phyloP scores from a whole-genome alignment of 2,888 invertebrate genomes.

The Chymomyza caudatula region DNA sequence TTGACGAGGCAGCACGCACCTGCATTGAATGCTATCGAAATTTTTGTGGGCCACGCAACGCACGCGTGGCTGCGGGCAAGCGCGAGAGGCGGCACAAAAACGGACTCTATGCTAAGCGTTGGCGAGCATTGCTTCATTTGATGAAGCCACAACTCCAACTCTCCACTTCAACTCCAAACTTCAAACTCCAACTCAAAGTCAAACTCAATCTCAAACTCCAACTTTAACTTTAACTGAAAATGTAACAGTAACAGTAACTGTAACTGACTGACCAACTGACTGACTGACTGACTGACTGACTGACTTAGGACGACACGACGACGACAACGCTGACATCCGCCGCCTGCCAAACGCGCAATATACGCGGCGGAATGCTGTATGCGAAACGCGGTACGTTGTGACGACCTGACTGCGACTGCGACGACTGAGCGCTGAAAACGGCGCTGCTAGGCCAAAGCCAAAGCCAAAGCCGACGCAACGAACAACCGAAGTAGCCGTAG shows the following conservation, averaged over 20 bases:
- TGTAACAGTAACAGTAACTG: background rate
- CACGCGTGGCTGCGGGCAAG: background rate
- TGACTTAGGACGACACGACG: slow-evolving; percentile 8
- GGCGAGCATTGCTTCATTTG: too few relatives aligned
- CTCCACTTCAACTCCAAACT: background rate
- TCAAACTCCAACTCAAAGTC: background rate
- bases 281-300: slow-evolving; percentile 31
- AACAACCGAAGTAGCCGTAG: background rate
- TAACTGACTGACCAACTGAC: slow-evolving; percentile 17
- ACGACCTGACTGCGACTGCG: slow-evolving; percentile 71
- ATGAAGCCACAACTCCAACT: background rate
- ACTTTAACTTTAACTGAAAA: background rate
- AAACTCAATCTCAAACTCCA: background rate
- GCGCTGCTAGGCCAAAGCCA: slow-evolving; percentile 39
- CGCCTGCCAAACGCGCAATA: slow-evolving; percentile 11
- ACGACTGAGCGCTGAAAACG: slow-evolving; percentile 52
- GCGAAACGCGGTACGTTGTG: slow-evolving; percentile 60
- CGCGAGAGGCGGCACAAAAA: too few relatives aligned
- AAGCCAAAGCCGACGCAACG: background rate
- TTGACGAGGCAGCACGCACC: background rate
- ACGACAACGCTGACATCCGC: background rate
- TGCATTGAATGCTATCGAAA: slow-evolving; percentile 1
- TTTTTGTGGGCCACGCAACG: background rate
- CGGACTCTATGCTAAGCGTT: too few relatives aligned
- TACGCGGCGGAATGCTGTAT: slow-evolving; percentile 48